phyloP scores from a whole-genome alignment of 2,888 invertebrate genomes.

The Luperina nickerlii region DNA sequence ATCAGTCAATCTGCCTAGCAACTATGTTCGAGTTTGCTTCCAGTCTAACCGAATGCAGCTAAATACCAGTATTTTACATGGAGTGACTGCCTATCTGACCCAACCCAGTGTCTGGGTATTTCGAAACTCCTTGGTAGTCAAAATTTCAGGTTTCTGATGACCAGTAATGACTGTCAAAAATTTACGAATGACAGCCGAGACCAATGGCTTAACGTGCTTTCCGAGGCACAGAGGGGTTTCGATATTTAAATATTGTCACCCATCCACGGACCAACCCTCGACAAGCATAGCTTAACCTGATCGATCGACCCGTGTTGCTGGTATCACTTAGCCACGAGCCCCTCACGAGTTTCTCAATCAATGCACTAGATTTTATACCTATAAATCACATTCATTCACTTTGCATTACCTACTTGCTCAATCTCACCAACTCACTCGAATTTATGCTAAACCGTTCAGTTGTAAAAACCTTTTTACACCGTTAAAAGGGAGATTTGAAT shows the following conservation, averaged over 20 bases:
- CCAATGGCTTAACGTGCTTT: neutral
- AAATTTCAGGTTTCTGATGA: neutral
- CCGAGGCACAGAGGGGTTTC: neutral
- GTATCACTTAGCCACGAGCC: neutral
- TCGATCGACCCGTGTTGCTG: neutral
- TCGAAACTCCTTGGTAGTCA: neutral
- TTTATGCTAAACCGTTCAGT: conserved; percentile 46
- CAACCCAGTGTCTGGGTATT: neutral
- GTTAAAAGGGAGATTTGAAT: conserved; percentile 63
- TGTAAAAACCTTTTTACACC: conserved; percentile 56
- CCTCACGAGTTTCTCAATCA: neutral
- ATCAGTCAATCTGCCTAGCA: too few species aligned
- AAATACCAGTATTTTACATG: neutral
- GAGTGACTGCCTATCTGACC: neutral
- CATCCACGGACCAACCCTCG: neutral
- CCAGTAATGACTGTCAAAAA: neutral
- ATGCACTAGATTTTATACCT: neutral
- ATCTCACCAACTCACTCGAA: conserved; percentile 42
- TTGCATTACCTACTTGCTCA: conserved; percentile 30
- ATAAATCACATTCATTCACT: neutral
- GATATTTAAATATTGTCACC: neutral
- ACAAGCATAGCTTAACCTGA: neutral
- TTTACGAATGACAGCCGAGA: neutral
- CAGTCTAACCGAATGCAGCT: neutral
- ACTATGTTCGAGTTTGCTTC: too few species aligned